These are phyloP conservation scores for Ennomos fuscantarius DNA, from an alignment of 2,888 invertebrate genomes.

Conservation along the genomic window DNA sequence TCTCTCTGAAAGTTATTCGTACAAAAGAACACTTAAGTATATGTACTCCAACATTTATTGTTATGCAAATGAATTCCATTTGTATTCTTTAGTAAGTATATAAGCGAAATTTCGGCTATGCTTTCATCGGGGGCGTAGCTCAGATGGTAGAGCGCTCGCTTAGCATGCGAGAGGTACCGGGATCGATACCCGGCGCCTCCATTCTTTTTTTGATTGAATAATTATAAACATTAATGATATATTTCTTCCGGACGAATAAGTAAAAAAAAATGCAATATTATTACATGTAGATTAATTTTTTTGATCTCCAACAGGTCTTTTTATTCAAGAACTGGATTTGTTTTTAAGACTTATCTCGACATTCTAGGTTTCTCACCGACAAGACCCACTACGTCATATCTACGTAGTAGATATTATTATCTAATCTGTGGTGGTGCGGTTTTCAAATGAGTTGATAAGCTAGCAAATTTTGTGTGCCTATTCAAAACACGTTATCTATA, in stretches of 20 bases:
- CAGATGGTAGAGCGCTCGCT: constrained; percentile 86
- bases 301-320: constrained; percentile 27
- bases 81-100: not conserved
- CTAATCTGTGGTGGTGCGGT: constrained; percentile 22
- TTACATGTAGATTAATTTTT: not conserved
- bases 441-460: constrained; percentile 3
- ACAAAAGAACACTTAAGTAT: too few species aligned
- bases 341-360: constrained; percentile 34
- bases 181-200: constrained; percentile 86
- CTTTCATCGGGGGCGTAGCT: constrained; percentile 77
- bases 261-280: too few species aligned
- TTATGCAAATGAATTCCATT: too few species aligned
- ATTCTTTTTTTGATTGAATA: constrained; percentile 36
- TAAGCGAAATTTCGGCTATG: not conserved
- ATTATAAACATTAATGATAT: too few species aligned
- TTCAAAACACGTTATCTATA: constrained; percentile 7
- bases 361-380: constrained; percentile 20
- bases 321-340: constrained; percentile 39
- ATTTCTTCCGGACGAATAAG: too few species aligned
- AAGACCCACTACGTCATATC: constrained; percentile 12
- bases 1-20: too few species aligned
- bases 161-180: constrained; percentile 85
- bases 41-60: too few species aligned
- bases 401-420: constrained; percentile 13
- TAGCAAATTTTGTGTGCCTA: not conserved